phyloP scores from a whole-genome alignment of 2,888 invertebrate genomes.

The Apoda limacodes region DNA sequence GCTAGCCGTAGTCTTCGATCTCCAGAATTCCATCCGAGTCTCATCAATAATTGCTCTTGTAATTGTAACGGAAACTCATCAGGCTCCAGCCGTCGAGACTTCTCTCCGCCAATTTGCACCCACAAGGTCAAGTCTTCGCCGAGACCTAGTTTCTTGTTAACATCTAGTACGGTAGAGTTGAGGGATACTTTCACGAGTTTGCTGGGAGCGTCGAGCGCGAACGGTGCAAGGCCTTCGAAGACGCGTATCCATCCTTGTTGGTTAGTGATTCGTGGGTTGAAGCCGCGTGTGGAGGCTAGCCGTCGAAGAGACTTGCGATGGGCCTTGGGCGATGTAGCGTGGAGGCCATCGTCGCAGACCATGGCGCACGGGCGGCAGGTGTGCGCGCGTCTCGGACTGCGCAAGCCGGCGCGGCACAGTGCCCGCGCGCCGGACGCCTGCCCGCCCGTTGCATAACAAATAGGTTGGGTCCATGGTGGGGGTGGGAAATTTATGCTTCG shows the following conservation, averaged over 20 bases:
- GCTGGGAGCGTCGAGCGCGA: slow-evolving; percentile 60
- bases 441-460: slow-evolving; percentile 57
- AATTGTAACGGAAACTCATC: slow-evolving; percentile 70
- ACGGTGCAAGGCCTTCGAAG: slow-evolving; percentile 67
- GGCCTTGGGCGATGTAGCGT: slow-evolving; percentile 60
- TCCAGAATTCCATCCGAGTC: slow-evolving; percentile 70
- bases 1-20: slow-evolving; percentile 71
- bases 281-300: slow-evolving; percentile 63
- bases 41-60: slow-evolving; percentile 72
- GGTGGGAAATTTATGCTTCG: slow-evolving; percentile 65
- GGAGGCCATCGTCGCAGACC: slow-evolving; percentile 60
- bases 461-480: slow-evolving; percentile 60
- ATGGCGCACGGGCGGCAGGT: slow-evolving; percentile 34
- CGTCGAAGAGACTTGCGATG: slow-evolving; percentile 59
- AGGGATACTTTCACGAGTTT: slow-evolving; percentile 68
- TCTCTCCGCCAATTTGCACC: slow-evolving; percentile 69
- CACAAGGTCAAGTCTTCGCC: slow-evolving; percentile 58
- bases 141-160: slow-evolving; percentile 60
- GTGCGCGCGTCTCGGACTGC: slow-evolving; percentile 37
- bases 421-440: slow-evolving; percentile 42
- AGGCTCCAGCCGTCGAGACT: slow-evolving; percentile 62
- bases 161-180: slow-evolving; percentile 68
- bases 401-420: slow-evolving; percentile 42
- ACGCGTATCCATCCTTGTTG: slow-evolving; percentile 73
- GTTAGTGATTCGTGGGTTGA: slow-evolving; percentile 39